Percentiles rank a stretch among this genome's conserved stretches.
phyloP scores from a whole-genome alignment of 1,140 invertebrate genomes.

The Temnothorax longispinosus region DNA sequence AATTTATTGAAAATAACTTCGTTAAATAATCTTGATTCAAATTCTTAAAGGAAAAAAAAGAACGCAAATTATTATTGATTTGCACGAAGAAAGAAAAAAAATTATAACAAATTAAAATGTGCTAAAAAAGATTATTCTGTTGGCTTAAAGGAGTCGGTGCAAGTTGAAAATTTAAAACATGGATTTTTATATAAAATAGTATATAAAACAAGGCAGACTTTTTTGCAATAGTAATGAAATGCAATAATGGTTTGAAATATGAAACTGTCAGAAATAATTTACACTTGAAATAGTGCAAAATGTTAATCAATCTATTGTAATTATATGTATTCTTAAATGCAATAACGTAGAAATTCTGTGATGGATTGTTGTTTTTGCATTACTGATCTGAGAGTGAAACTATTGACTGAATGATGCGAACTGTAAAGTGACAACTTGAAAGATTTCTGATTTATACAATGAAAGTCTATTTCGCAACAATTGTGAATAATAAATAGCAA shows the following conservation, averaged over 20 bases:
- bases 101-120: background rate
- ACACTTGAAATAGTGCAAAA: background rate
- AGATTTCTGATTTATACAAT: background rate
- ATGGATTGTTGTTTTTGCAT: background rate
- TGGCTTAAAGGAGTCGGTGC: background rate
- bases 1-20: background rate
- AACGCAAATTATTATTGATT: background rate
- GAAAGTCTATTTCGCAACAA: constrained; percentile 12
- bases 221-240: background rate
- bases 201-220: background rate
- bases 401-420: background rate
- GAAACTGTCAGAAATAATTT: background rate
- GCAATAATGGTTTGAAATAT: background rate
- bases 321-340: background rate
- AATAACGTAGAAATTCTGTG: background rate
- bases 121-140: background rate
- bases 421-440: constrained; percentile 1
- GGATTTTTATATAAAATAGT: background rate
- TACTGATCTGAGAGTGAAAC: background rate
- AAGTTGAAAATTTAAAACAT: background rate
- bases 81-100: background rate
- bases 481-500: constrained; percentile 7
- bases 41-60: background rate
- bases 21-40: background rate
- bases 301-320: background rate